Evolutionary conservation across 1,140 invertebrate genomes (phyloP), one percentile per base, ranked within the genome.

Genomic region (Zaprionus vittiger): DNA sequence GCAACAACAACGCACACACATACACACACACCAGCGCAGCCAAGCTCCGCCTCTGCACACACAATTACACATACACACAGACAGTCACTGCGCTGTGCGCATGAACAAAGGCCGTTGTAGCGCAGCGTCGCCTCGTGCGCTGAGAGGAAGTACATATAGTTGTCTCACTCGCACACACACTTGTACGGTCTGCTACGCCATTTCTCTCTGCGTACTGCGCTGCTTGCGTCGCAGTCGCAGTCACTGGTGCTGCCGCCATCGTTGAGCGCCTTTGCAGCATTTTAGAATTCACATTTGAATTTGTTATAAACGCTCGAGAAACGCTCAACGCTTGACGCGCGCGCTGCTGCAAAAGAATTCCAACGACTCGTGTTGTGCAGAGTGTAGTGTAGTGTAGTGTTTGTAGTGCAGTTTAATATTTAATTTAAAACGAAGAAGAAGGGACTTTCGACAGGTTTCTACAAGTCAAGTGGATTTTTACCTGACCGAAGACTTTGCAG

Each of bases 281-380:
- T 92, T 91, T 90, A 92, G 91, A 92, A 92, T 92, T 47, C 91
- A 78, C 86, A 90, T 92, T 92, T 85, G 87, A 92, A 92, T 91
- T 92, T 92, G 41, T 92, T 92, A 92, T 89, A 92, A 90, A 87
- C 84, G 81, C 84, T 84, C 84, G 85, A 87, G 84, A 79, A 87
- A 89, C 84, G 85, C 73, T 87, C 68, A 73, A 89, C 79, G 84
- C 87, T 83, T 90, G 91, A 92, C 89, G 83, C 83, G 81, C 80
- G 83, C 83, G 83, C 77, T 87, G 74, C 64, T 63, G 38, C 38
- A 15, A 78, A 74, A 64, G 75, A 68, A 79, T 52, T 62, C 37
- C 44, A 44, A 66, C n/a, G 6, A 44, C 38, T n/a, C 14, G 37
- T 44, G 57, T 24, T 41, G 60, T 49, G 24, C 24, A 63, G 49